Evolutionary conservation across 2,797 vertebrate genomes (phyloP).

Genomic region (Neopelma chrysocephalum): DNA sequence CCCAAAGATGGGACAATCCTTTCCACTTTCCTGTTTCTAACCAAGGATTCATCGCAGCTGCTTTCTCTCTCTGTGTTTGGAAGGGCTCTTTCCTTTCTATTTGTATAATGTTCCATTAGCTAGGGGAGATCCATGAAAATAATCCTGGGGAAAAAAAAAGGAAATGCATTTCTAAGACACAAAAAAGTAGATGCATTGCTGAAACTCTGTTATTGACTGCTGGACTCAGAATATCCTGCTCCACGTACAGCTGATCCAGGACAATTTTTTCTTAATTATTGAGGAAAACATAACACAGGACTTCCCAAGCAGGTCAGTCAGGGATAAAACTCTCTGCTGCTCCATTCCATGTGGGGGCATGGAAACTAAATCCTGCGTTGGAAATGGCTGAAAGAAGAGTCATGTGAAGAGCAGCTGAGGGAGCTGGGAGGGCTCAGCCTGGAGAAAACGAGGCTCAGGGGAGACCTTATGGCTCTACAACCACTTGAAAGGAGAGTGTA

Average conservation of each 20-base stretch:
- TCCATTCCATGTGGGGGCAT: fast-evolving
- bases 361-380: neutral
- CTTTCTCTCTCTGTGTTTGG: neutral
- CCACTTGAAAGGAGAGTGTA: neutral
- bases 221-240: neutral
- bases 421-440: neutral
- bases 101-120: neutral
- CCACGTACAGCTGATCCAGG: neutral
- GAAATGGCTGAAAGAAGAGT: neutral
- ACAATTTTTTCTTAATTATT: neutral
- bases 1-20: neutral
- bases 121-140: neutral
- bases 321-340: neutral
- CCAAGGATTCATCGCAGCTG: neutral
- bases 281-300: neutral
- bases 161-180: neutral
- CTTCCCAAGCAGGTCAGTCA: no score
- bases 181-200: neutral
- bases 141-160: neutral
- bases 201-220: neutral
- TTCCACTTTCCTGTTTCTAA: neutral
- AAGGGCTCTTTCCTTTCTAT: neutral
- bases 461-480: neutral
- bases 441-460: neutral
- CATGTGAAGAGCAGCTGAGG: neutral